These are phyloP conservation scores for Halichoeres trimaculatus DNA, from an alignment of 2,113 vertebrate species.

Conservation along the genomic window DNA sequence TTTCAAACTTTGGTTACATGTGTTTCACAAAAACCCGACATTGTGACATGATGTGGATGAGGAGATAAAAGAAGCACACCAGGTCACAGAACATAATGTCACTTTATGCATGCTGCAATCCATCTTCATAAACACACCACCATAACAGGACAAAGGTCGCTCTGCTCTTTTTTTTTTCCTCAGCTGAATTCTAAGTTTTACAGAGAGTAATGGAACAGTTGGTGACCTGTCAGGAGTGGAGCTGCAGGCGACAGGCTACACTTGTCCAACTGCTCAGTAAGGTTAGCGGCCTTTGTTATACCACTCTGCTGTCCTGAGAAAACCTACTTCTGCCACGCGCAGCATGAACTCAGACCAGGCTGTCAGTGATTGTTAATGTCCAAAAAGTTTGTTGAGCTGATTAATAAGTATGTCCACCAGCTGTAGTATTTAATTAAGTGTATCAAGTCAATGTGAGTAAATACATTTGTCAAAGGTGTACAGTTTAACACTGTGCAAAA, in stretches of 20 bases:
- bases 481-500: too few species aligned
- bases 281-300: background rate
- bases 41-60: background rate
- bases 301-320: conserved; percentile 3
- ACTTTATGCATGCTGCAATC: background rate
- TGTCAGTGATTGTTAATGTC: too few species aligned
- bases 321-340: background rate
- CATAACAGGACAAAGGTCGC: background rate
- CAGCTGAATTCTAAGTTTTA: background rate
- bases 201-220: background rate
- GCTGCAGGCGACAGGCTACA: conserved; percentile 12
- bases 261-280: background rate
- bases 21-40: background rate
- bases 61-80: background rate
- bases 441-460: too few species aligned
- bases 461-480: too few species aligned
- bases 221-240: background rate
- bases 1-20: background rate
- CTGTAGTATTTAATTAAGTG: too few species aligned
- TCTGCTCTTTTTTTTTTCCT: background rate
- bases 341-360: background rate
- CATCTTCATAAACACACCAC: background rate
- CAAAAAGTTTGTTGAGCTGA: too few species aligned
- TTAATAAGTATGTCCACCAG: too few species aligned
- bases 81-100: background rate